A percentile compares a stretch with the other conserved stretches of the same genome.
phyloP scores from a whole-genome alignment of 1,140 invertebrate species.

The Halotydeus destructor region DNA sequence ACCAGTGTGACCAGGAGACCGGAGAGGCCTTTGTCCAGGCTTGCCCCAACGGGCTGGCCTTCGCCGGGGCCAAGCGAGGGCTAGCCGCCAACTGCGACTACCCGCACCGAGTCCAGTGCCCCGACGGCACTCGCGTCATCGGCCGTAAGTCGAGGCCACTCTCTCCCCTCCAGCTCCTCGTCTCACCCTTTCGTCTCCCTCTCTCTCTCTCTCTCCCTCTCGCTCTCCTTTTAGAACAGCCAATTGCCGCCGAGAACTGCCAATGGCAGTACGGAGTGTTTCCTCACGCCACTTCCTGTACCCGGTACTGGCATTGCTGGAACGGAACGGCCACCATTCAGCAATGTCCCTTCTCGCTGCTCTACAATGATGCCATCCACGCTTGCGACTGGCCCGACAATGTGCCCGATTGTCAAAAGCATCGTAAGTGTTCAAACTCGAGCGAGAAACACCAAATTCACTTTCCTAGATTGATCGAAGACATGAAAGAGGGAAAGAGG shows the following conservation, averaged over 20 bases:
- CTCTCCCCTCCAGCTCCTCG: too few species aligned
- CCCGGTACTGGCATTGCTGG: conserved; percentile 82
- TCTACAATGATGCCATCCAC: conserved; percentile 71
- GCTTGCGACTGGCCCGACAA: conserved; percentile 84
- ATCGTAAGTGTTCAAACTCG: conserved; percentile 47
- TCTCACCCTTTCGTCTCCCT: too few species aligned
- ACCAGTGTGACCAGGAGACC: conserved; percentile 17
- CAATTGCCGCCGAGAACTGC: conserved; percentile 61
- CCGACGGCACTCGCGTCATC: conserved; percentile 17
- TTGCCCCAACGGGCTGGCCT: conserved; percentile 66
- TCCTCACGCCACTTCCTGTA: conserved; percentile 75
- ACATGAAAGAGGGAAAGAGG: background rate
- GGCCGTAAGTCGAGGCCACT: too few species aligned
- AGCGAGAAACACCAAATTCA: background rate
- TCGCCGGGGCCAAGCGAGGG: conserved; percentile 48
- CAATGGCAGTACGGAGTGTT: conserved; percentile 83
- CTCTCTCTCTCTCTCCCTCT: too few species aligned
- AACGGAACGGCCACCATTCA: conserved; percentile 77
- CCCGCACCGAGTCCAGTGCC: conserved; percentile 19
- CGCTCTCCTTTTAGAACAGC: too few species aligned
- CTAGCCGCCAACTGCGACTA: conserved; percentile 19
- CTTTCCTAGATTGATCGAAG: background rate
- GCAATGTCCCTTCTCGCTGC: conserved; percentile 68
- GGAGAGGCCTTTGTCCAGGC: conserved; percentile 16
- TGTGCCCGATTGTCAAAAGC: conserved; percentile 73